Conservation (phyloP, 2,113 vertebrate genomes). For the Hassar affinis region DNA sequence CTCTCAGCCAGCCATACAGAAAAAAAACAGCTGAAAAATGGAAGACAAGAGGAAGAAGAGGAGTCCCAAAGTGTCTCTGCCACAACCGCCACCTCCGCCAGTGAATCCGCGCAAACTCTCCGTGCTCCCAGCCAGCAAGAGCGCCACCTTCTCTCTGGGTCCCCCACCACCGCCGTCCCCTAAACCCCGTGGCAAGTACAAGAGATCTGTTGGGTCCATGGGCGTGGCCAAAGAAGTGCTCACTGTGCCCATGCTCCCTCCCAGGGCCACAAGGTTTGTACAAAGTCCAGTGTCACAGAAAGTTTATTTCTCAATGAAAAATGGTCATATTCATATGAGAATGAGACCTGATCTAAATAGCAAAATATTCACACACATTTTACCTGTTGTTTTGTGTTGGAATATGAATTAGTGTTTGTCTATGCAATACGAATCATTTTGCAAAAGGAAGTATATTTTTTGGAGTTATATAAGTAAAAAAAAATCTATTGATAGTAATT, state of each 20-base stretch:
- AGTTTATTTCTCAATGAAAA: not conserved
- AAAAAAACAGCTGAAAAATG: constrained; percentile 63
- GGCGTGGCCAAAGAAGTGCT: constrained; percentile 72
- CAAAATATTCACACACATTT: not conserved
- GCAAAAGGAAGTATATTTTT: not conserved
- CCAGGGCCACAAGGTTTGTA: constrained; percentile 70
- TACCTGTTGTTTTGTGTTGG: not conserved
- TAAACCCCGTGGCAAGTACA: constrained; percentile 83
- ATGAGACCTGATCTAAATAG: not conserved
- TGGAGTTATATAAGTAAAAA: too few relatives aligned
- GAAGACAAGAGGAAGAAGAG: constrained; percentile 91
- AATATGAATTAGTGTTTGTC: not conserved
- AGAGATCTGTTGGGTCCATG: constrained; percentile 76
- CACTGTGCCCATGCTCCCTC: constrained; percentile 64
- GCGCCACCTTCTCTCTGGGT: constrained; percentile 83
- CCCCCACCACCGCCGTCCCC: constrained; percentile 89
- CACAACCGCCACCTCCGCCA: constrained; percentile 76
- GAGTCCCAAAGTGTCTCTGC: constrained; percentile 83
- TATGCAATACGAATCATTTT: not conserved
- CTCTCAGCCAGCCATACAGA: not conserved
- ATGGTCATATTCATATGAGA: not conserved
- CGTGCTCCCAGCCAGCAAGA: constrained; percentile 85
- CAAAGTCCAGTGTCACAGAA: not conserved
- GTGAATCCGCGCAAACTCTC: constrained; percentile 80
- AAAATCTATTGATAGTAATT: not conserved